Conservation (phyloP, 2,797 vertebrate species). For the Threskiornis aethiopicus region DNA sequence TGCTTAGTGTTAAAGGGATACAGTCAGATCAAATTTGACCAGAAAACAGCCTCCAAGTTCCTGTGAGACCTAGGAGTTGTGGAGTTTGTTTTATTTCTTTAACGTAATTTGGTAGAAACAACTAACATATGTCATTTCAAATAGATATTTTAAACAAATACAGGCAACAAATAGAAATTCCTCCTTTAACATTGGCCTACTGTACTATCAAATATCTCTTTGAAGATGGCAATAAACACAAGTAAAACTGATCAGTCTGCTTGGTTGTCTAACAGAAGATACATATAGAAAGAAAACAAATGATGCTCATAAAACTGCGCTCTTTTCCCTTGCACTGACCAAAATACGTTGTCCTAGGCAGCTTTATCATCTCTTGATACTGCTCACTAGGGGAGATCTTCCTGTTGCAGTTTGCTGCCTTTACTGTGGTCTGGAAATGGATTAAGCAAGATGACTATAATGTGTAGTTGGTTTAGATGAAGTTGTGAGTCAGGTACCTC, state of each 20-base stretch:
- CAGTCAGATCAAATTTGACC: not conserved
- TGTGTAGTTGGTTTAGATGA: not conserved
- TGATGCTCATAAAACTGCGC: accelerated
- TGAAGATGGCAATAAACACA: not conserved
- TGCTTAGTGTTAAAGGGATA: not conserved
- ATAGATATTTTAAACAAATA: not conserved
- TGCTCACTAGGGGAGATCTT: not conserved
- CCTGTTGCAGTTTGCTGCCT: not conserved
- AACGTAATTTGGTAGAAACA: not conserved
- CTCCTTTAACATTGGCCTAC: not conserved
- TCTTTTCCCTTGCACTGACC: not conserved
- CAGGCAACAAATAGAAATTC: not conserved
- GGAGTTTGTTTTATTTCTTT: not conserved
- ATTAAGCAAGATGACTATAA: not conserved
- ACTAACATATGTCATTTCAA: not conserved
- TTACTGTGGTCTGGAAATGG: not conserved
- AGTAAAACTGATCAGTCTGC: not conserved
- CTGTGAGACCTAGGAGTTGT: not conserved
- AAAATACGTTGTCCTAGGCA: not conserved
- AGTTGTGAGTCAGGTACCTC: not conserved
- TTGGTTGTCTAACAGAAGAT: not conserved
- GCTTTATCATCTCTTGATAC: not conserved
- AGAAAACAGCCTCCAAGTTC: not conserved
- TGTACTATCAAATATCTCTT: not conserved
- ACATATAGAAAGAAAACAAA: not conserved